Base-by-base conservation (phyloP, 2,797 vertebrate species). In the Tokudaia tokunoshimensis region DNA sequence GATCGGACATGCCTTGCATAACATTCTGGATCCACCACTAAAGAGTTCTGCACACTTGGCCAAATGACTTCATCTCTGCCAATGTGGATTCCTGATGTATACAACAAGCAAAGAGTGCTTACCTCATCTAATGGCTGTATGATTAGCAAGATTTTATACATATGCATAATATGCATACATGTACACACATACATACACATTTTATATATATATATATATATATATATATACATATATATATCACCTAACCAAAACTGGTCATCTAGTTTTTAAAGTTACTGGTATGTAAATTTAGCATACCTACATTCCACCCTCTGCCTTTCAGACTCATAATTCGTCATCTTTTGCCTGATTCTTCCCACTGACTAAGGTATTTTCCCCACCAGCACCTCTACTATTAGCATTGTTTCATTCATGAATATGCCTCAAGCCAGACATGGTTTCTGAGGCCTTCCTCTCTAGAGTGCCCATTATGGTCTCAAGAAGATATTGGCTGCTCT, bases 241-340 rank as follows among this genome's bases (percentile, higher is more conserved):
- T 70, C 14, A 89, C 19, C 29, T 81, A 89, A 76, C 20, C 26
- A n/a, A 95, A 70, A 11, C 44, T 72, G n/a, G 22, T 29, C 85
- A 61, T 26, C 59, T 61, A 24, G 24, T 26, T 61, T 59, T 26
- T 26, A 61, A 61, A 61, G 26, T 61, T 61, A 24, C 19, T 61
- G 59, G 59, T 26, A 61, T 24, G 59, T 61, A 24, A 26, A 87
- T 80, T 81, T 89, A 92, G 83, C 55, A 85, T 6, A 75, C 2
- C 29, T 96, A 87, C 41, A 85, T 5, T 83, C 2, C 29, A 95
- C 75, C 61, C 52, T 95, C 47, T 67, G 41, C 63, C 75, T 65
- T 19, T 76, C 29, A 81, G 78, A 94, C 31, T 50, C n/a, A 11
- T 41, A 52, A 26, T 55, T 22, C 34, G 15, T 70, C 31, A 26